phyloP scores from a whole-genome alignment of 2,113 vertebrate species.

The Phrynosoma blainvillii region DNA sequence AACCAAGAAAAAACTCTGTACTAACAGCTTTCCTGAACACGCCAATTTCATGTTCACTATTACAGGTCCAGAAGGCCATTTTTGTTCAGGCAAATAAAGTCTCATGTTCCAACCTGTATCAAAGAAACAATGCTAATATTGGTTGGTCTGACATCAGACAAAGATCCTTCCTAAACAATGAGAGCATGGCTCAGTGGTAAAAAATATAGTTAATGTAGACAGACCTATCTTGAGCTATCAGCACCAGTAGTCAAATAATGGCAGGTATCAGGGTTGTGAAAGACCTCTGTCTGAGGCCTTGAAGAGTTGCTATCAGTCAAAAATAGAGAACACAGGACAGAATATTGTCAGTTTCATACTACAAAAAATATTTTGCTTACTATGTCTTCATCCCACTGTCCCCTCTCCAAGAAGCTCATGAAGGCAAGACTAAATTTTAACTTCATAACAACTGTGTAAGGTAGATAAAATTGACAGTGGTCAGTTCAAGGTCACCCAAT shows the following conservation, averaged over 20 bases:
- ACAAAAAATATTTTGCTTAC: not conserved
- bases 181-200: not conserved
- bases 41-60: not conserved
- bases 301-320: not conserved
- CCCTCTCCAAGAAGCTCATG: not conserved
- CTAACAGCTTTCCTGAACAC: not conserved
- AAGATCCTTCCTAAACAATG: not conserved
- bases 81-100: not conserved
- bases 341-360: not conserved
- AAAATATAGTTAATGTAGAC: not conserved
- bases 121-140: not conserved
- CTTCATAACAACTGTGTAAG: not conserved
- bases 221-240: not conserved
- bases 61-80: not conserved
- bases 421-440: not conserved
- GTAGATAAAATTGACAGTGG: not conserved
- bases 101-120: not conserved
- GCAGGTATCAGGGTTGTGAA: not conserved
- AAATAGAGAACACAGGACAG: not conserved
- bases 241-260: not conserved
- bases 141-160: not conserved
- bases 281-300: not conserved
- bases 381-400: not conserved
- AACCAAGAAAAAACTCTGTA: not conserved
- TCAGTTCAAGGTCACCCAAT: not conserved